Percentiles rank a stretch among this genome's conserved stretches.
Evolutionary conservation across 2,888 invertebrate genomes (phyloP).

Genomic region (Catocala nupta): DNA sequence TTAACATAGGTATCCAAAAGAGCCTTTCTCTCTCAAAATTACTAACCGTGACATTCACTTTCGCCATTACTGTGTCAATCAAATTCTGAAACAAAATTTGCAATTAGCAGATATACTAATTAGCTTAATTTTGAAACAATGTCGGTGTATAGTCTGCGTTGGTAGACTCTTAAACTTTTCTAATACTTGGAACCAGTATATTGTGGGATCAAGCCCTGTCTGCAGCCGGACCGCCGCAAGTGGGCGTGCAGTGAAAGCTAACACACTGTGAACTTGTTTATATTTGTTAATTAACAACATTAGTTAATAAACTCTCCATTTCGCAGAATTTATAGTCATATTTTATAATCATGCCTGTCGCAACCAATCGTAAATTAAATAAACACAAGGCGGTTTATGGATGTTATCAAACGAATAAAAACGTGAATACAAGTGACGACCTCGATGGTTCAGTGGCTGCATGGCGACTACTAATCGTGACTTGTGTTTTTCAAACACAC

Average conservation of each 20-base stretch:
- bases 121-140: constrained; percentile 60
- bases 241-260: constrained; percentile 79
- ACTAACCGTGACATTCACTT: constrained; percentile 83
- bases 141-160: constrained; percentile 32
- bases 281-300: constrained; percentile 66
- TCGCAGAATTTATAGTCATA: constrained; percentile 53
- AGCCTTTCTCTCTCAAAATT: constrained; percentile 81
- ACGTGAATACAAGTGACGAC: too few relatives aligned
- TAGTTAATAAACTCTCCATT: constrained; percentile 69
- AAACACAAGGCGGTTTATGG: constrained; percentile 1
- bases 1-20: constrained; percentile 61
- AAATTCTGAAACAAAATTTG: constrained; percentile 73
- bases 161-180: constrained; percentile 49
- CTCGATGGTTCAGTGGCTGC: too few relatives aligned
- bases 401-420: not conserved
- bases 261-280: constrained; percentile 59
- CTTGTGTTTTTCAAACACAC: too few relatives aligned
- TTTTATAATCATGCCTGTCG: constrained; percentile 27
- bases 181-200: constrained; percentile 57
- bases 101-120: constrained; percentile 73
- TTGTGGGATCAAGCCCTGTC: constrained; percentile 38
- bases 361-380: constrained; percentile 18
- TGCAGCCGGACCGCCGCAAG: constrained; percentile 51
- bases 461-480: too few relatives aligned
- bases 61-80: constrained; percentile 80